Base-by-base conservation (phyloP, 2,797 vertebrate species). In the Rhadinocentrus ornatus region DNA sequence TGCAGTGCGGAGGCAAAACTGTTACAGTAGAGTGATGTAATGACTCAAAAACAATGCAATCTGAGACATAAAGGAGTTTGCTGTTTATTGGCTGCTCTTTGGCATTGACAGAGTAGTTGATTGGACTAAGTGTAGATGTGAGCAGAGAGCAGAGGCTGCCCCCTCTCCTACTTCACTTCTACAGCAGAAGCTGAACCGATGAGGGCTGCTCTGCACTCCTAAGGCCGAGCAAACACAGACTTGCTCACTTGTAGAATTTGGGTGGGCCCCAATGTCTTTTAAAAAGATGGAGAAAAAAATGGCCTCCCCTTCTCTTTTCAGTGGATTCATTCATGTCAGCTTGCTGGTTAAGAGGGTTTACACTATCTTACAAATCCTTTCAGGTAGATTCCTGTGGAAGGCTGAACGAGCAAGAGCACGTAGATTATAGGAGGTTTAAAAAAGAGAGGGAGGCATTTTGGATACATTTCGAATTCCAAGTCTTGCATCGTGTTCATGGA, bases 21-120 rank as follows among this genome's bases (percentile, higher is more conserved):
- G 78, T 86, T 72, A 77, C 65, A 72, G 82, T 15, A 54, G 68
- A 68, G 67, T 86, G 78, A 70, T 80, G 85, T 74, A 81, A 87
- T 86, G 80, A 84, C 86, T 80, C 84, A 80, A 83, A 86, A 90
- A 73, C 85, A 80, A 82, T 29, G 16, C 75, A 76, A 82, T 87
- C 85, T 82, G 56, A 84, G 62, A 76, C 76, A 73, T 85, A 68
- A 75, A 70, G 68, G 77, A 73, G 61, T 80, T 72, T 71, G 55
- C 52, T 62, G 55, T 82, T 62, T 13, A 86, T 78, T 86, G 76
- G 84, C 69, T 71, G 73, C 75, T 41, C 66, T 58, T 68, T 15
- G 46, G 65, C 66, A 71, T 63, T 86, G 84, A 86, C 78, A 32
- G 73, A 81, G 70, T 65, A 69, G 70, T 65, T 65, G 79, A 81